Conservation (phyloP, 2,888 invertebrate genomes). For the Drosophila buzzatii region DNA sequence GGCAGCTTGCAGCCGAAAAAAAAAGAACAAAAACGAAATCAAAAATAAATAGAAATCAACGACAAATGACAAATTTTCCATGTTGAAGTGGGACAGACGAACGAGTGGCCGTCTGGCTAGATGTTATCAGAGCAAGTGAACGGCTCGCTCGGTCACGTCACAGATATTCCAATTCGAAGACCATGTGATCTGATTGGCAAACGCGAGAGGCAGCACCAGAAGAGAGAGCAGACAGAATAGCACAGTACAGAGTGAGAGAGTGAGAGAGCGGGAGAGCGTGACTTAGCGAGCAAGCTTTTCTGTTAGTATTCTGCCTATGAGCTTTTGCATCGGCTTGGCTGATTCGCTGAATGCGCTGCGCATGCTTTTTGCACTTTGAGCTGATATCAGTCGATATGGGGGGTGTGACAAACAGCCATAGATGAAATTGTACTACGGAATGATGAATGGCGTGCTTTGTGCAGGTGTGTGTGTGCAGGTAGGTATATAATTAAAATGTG, state of each 20-base stretch:
- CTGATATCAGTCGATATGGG: constrained; percentile 2
- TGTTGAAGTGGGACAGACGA: constrained; percentile 22
- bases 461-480: constrained; percentile 8
- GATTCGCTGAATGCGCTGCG: constrained; percentile 23
- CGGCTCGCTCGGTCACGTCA: constrained; percentile 51
- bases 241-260: not conserved
- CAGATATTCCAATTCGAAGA: constrained; percentile 63
- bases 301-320: not conserved
- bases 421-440: not conserved
- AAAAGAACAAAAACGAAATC: not conserved
- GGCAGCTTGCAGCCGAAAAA: constrained; percentile 31
- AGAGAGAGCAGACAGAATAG: not conserved
- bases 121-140: constrained; percentile 58
- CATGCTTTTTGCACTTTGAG: constrained; percentile 17
- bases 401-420: constrained; percentile 1
- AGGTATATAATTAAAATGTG: constrained; percentile 55
- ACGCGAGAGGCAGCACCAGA: constrained; percentile 6
- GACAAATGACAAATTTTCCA: constrained; percentile 33
- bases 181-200: constrained; percentile 69
- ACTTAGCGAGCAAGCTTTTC: constrained; percentile 28
- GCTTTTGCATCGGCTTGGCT: constrained; percentile 28
- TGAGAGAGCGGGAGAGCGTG: not conserved
- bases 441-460: constrained; percentile 37
- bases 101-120: constrained; percentile 39
- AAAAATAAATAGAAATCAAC: not conserved